Evolutionary conservation across 2,888 invertebrate species (phyloP), one percentile per base, ranked within the genome.

Genomic region (Andrena bucephala): DNA sequence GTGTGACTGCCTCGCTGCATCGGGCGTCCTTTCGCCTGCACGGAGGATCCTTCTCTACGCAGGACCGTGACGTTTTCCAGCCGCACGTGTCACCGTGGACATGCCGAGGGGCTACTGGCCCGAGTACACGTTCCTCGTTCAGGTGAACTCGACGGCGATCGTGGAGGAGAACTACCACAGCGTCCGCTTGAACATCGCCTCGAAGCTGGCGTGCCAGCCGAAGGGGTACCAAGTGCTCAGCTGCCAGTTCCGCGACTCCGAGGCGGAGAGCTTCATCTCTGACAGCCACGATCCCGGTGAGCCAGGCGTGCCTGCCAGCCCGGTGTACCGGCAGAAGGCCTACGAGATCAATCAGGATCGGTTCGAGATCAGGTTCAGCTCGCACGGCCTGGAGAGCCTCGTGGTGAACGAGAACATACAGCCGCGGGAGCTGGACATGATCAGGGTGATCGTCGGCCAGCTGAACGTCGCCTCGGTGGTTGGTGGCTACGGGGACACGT

Each of bases 91-190:
- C n/a, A n/a, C 42, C 13, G n/a, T 77, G 33, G 72, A 88, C 24
- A 4, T 73, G 31, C 86, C 86, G 10, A 93, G 92, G 92, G 86
- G 86, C 48, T 54, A 85, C 52, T 91, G 91, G n/a, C 85, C 87
- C 33, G 87, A 89, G 65, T 92, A 91, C 85, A 83, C 82, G n/a
- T 93, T 91, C 72, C 84, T 90, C 13, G 85, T 93, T 16, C 80
- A 85, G 54, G 90, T 69, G 88, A 92, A 80, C 87, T 92, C 69
- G 82, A 92, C 85, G 84, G 92, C 84, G 86, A 90, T 70, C 74
- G 89, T 54, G 33, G 92, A 83, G 85, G 77, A 71, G 5, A 20
- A 59, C 6, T 78, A 72, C 20, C 48, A 52, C 7, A 88, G 85
- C 50, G 54, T 85, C 4, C 50, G 80, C 0, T 2, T 88, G 60